Conservation (phyloP, 2,797 vertebrate genomes). For the Enteromius mattozi region DNA sequence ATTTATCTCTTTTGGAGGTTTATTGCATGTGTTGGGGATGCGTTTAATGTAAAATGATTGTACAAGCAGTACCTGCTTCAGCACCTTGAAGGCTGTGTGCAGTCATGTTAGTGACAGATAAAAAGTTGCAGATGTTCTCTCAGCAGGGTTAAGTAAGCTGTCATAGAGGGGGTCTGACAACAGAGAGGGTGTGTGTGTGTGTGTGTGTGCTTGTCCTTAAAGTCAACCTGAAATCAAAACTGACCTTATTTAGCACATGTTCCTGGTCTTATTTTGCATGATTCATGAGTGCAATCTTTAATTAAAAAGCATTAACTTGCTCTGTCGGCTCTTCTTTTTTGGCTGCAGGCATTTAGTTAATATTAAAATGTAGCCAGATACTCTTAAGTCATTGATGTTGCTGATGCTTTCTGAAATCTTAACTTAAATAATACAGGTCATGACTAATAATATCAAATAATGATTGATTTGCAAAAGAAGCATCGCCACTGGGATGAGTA, state of each 20-base stretch:
- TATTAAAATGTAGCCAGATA: background rate
- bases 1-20: background rate
- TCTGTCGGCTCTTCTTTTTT: background rate
- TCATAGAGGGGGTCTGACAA: conserved; percentile 63
- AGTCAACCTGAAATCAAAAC: conserved; percentile 4
- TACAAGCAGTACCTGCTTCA: background rate
- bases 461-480: background rate
- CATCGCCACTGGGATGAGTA: background rate
- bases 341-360: background rate
- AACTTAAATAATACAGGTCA: background rate
- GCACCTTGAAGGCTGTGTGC: conserved; percentile 33
- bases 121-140: conserved; percentile 73
- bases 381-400: background rate
- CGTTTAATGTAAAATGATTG: background rate
- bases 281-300: background rate
- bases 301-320: background rate
- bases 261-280: background rate
- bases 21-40: background rate
- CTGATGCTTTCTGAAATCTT: background rate
- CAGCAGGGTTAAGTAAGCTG: conserved; percentile 74
- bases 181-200: conserved; percentile 26
- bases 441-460: background rate
- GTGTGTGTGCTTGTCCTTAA: background rate
- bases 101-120: conserved; percentile 18
- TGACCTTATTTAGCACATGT: background rate